These are phyloP conservation scores for Axis porcinus DNA, from an alignment of 2,113 vertebrate species.

Conservation along the genomic window DNA sequence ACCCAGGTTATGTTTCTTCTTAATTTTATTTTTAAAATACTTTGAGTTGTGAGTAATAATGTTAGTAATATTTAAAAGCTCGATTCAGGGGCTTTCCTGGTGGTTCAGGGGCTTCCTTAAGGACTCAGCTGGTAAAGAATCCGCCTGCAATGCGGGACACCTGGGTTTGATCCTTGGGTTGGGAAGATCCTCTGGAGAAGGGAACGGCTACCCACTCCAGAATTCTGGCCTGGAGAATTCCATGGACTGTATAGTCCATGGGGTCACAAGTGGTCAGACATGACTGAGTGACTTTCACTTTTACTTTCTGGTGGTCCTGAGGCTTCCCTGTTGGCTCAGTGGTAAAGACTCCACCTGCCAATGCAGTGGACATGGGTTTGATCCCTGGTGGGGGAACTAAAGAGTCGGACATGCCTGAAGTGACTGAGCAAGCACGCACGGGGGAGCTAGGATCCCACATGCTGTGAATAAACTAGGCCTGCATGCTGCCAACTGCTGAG, in stretches of 20 bases:
- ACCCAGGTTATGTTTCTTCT: background rate
- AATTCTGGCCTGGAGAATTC: background rate
- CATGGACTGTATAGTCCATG: background rate
- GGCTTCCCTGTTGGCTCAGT: background rate
- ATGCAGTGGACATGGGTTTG: background rate
- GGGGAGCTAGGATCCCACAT: background rate
- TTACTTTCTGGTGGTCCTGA: background rate
- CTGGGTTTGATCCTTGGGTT: background rate
- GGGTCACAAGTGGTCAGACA: background rate
- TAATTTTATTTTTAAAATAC: constrained; percentile 7
- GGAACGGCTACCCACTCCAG: background rate
- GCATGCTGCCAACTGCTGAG: background rate
- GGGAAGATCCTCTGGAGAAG: background rate
- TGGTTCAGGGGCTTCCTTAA: background rate
- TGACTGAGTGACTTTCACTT: rapidly evolving
- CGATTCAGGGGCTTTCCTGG: background rate
- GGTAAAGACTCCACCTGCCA: background rate
- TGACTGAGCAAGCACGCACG: rapidly evolving
- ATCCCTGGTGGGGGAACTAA: background rate
- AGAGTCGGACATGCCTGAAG: background rate
- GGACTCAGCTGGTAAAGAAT: background rate
- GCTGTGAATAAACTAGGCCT: background rate
- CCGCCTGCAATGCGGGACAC: background rate
- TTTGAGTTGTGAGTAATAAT: background rate
- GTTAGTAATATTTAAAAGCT: background rate